Conservation (phyloP, 2,113 vertebrate species). For the Muntiacus reevesi region DNA sequence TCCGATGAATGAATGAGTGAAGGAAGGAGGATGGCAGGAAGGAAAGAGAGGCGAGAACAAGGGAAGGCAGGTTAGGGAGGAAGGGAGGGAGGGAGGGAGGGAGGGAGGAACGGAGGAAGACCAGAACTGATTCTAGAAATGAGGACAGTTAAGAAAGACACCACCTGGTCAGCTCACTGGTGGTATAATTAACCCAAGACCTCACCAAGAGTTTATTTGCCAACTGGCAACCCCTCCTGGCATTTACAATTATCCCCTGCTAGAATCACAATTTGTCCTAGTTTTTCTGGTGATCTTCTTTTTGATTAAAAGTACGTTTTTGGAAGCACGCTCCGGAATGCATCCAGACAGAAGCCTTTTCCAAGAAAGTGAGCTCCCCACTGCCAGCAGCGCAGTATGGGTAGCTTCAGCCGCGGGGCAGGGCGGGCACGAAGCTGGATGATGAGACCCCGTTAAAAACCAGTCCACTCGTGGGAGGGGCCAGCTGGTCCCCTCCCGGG, state of each 20-base stretch:
- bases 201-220: conserved; percentile 45
- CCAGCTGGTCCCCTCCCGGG: not conserved
- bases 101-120: not conserved
- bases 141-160: not conserved
- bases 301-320: not conserved
- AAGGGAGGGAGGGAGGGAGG: not conserved
- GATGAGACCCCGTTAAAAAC: not conserved
- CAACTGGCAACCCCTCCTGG: not conserved
- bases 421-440: not conserved
- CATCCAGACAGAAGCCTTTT: not conserved
- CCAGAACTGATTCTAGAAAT: not conserved
- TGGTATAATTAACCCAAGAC: conserved; percentile 54
- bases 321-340: not conserved
- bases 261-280: conserved; percentile 20
- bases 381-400: not conserved
- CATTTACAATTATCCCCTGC: conserved; percentile 1
- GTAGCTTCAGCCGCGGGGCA: not conserved
- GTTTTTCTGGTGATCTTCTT: conserved; percentile 50
- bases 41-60: not conserved
- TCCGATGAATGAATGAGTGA: not conserved
- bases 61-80: not conserved
- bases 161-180: not conserved
- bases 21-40: not conserved
- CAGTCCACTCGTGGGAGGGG: not conserved
- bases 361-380: not conserved